Evolutionary conservation across 64 coral and sea anemone genomes (phyloP).

Genomic region (Trachythela sp.): DNA sequence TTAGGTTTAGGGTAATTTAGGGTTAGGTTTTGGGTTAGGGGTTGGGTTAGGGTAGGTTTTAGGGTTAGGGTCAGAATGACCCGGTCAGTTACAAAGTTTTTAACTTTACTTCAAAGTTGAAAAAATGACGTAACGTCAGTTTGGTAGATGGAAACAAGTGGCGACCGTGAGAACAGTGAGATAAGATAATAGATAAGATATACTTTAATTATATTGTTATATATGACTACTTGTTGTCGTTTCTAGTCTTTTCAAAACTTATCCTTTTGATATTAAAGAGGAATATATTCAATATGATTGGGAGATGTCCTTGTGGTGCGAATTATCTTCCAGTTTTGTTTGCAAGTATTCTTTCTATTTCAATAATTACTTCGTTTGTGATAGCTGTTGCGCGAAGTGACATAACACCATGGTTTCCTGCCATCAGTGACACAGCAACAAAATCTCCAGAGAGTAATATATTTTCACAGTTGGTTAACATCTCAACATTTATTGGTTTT

Average conservation of each 20-base stretch:
- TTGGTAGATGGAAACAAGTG: too few species aligned
- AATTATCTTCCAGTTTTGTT: not conserved
- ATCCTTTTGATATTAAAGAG: not conserved
- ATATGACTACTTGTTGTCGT: too few species aligned
- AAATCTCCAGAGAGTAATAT: conserved; percentile 72
- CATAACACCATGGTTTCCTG: conserved; percentile 63
- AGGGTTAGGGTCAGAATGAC: too few species aligned
- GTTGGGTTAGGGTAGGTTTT: too few species aligned
- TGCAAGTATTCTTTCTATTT: not conserved
- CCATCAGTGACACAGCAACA: conserved; percentile 49
- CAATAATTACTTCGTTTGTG: conserved; percentile 36
- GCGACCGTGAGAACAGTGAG: too few species aligned
- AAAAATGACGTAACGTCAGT: too few species aligned
- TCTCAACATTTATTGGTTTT: conserved; percentile 55
- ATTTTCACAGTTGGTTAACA: conserved; percentile 74
- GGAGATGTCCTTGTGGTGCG: not conserved
- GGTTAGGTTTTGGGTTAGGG: too few species aligned
- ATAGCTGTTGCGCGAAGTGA: conserved; percentile 34
- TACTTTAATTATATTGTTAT: too few species aligned
- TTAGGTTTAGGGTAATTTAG: too few species aligned
- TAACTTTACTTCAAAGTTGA: too few species aligned
- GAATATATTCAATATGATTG: not conserved
- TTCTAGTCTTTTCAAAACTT: not conserved
- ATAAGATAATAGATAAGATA: too few species aligned
- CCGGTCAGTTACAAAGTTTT: too few species aligned